A percentile compares a stretch with the other conserved stretches of the same genome.
Evolutionary conservation across 2,797 vertebrate genomes (phyloP).

Genomic region (Toxotes lorentzi): DNA sequence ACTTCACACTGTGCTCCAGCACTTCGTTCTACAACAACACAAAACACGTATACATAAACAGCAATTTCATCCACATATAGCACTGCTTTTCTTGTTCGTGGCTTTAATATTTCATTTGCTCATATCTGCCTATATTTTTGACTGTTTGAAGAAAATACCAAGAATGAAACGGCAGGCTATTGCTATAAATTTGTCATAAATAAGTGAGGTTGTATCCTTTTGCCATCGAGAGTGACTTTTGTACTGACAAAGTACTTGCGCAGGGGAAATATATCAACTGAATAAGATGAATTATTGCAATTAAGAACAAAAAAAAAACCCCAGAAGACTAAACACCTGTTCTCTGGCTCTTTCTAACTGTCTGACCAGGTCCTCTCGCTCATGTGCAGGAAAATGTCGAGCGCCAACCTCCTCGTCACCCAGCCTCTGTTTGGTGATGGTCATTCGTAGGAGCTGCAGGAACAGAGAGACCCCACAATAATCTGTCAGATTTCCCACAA

Average conservation of each 20-base stretch:
- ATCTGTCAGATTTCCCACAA: not conserved
- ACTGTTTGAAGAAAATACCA: not conserved
- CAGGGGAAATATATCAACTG: too few species aligned
- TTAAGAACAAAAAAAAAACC: not conserved
- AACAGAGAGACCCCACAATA: not conserved
- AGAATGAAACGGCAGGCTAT: too few species aligned
- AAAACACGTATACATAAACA: not conserved
- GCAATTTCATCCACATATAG: not conserved
- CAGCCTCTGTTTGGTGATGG: constrained; percentile 96
- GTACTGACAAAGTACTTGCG: too few species aligned
- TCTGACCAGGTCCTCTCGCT: constrained; percentile 94
- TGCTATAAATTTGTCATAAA: too few species aligned
- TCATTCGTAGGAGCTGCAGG: constrained; percentile 94
- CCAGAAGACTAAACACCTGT: constrained; percentile 83
- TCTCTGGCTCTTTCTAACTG: constrained; percentile 93
- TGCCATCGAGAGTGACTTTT: too few species aligned
- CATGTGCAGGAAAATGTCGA: constrained; percentile 95
- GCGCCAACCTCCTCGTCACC: constrained; percentile 95
- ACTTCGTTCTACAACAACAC: constrained; percentile 87
- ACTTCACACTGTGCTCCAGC: constrained; percentile 92
- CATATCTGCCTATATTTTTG: not conserved
- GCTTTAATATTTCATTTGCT: not conserved
- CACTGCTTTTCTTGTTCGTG: too few species aligned
- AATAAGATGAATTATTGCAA: not conserved
- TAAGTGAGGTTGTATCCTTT: not conserved